Conservation (phyloP, 2,113 vertebrate species). For the Ptychochromis oligacanthus region DNA sequence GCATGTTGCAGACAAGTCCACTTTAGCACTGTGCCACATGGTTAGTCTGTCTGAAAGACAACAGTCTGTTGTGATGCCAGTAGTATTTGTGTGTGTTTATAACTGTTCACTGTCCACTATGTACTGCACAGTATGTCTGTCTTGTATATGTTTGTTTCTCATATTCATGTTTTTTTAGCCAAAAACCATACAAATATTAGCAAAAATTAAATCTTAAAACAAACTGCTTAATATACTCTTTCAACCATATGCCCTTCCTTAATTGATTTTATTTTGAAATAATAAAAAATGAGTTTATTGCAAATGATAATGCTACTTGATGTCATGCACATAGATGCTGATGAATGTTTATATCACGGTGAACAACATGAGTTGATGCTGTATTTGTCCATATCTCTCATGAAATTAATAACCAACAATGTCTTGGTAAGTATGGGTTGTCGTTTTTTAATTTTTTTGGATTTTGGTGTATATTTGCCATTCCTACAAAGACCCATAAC, state of each 20-base stretch:
- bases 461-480: slow-evolving; percentile 81
- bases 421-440: slow-evolving; percentile 85
- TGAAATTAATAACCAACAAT: slow-evolving; percentile 85
- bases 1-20: slow-evolving; percentile 40
- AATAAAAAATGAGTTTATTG: slow-evolving; percentile 27
- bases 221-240: not conserved
- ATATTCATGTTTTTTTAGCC: slow-evolving; percentile 50
- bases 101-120: slow-evolving; percentile 53
- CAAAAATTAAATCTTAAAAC: not conserved
- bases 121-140: slow-evolving; percentile 56
- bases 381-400: slow-evolving; percentile 87
- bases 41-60: slow-evolving; percentile 36
- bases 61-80: slow-evolving; percentile 37
- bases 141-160: slow-evolving; percentile 61
- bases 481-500: slow-evolving; percentile 82
- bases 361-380: slow-evolving; percentile 85
- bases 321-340: slow-evolving; percentile 65
- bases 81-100: slow-evolving; percentile 44
- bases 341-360: slow-evolving; percentile 78
- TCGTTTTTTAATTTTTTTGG: slow-evolving; percentile 69
- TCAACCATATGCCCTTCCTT: not conserved
- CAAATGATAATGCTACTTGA: slow-evolving; percentile 52
- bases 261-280: slow-evolving; percentile 25
- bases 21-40: slow-evolving; percentile 57
- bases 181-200: slow-evolving; percentile 5